Evolutionary conservation across 2,113 vertebrate genomes (phyloP).

Genomic region (Alaudala cheleensis): DNA sequence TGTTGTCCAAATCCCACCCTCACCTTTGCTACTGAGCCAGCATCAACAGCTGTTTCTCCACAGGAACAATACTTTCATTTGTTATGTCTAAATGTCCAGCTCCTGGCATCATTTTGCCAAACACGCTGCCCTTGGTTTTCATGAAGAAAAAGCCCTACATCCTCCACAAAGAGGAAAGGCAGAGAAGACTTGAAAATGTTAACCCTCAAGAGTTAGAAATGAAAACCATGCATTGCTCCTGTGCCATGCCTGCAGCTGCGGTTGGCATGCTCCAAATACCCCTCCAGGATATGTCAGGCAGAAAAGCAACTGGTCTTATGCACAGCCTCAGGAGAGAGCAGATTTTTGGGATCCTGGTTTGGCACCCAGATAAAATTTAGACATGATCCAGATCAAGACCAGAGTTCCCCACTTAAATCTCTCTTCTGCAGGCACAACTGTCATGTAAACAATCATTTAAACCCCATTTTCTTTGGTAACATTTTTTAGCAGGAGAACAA

Average conservation of each 20-base stretch:
- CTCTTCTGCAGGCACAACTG: background rate
- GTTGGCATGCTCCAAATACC: background rate
- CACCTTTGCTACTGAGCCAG: background rate
- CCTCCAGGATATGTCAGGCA: no score
- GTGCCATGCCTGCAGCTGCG: rapidly evolving
- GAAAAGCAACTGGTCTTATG: background rate
- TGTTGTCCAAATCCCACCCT: background rate
- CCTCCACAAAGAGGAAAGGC: background rate
- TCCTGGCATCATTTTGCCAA: background rate
- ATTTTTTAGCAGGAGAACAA: slow-evolving; percentile 18
- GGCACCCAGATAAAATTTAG: background rate
- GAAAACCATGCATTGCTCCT: background rate
- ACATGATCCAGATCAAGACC: background rate
- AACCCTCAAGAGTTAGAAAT: background rate
- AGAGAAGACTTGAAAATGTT: background rate
- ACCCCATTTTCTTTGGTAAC: background rate
- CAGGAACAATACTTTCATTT: background rate
- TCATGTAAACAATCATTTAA: background rate
- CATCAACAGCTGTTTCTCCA: background rate
- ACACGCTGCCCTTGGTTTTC: rapidly evolving
- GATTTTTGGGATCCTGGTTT: background rate
- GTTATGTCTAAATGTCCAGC: background rate
- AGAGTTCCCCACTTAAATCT: background rate
- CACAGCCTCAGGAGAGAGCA: background rate
- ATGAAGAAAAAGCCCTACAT: background rate